Percentiles rank a stretch among this genome's conserved stretches.
These are phyloP conservation scores for Serilophus lunatus DNA, from an alignment of 2,113 vertebrate genomes.

Conservation along the genomic window DNA sequence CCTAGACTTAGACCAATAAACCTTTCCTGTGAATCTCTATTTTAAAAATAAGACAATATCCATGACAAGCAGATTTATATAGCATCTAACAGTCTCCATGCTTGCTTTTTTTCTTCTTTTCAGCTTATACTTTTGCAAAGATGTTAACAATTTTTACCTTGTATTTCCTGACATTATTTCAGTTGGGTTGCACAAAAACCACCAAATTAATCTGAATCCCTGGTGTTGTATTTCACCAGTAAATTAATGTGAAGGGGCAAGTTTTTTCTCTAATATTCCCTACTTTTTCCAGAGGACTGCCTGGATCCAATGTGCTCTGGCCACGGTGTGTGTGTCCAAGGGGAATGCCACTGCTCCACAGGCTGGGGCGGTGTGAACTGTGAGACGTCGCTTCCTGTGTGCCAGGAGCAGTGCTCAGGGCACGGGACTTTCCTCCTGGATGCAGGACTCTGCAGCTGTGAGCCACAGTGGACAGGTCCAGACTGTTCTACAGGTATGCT, in stretches of 20 bases:
- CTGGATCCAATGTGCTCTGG: constrained; percentile 88
- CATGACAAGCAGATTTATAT: neutral
- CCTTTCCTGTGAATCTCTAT: neutral
- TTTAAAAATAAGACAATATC: neutral
- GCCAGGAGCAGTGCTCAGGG: constrained; percentile 94
- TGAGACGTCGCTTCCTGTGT: constrained; percentile 84
- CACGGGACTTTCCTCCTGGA: constrained; percentile 89
- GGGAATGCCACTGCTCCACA: constrained; percentile 89
- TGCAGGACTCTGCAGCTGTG: constrained; percentile 86
- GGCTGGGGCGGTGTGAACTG: constrained; percentile 92
- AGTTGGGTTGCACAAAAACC: neutral
- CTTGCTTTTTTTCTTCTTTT: neutral
- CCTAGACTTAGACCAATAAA: neutral
- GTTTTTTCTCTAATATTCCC: neutral
- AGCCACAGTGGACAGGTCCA: constrained; percentile 91
- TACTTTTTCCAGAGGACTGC: constrained; percentile 85
- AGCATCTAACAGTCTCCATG: neutral
- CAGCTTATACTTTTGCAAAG: neutral
- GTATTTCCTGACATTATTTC: neutral
- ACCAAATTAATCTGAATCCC: neutral
- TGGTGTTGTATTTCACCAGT: neutral
- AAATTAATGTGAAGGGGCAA: neutral
- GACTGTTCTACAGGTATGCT: constrained; percentile 90
- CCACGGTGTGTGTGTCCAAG: constrained; percentile 90
- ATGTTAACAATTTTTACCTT: neutral